Evolutionary conservation across 2,888 invertebrate genomes (phyloP), one percentile per base, ranked within the genome.

Genomic region (Tuberolachnus salignus): DNA sequence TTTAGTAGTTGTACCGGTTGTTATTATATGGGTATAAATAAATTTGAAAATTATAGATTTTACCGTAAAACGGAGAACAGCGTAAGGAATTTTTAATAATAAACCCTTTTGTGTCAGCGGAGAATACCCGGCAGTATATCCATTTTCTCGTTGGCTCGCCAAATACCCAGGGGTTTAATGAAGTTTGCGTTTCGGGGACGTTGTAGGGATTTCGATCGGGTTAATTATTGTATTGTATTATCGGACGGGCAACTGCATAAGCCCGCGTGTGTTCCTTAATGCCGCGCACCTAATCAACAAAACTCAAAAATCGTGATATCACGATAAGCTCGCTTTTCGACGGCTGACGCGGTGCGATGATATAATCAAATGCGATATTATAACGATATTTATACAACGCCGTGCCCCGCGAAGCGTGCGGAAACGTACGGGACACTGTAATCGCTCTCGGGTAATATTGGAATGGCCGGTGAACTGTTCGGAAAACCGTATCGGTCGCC

Each of bases 181-280:
- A 78, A 69, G 57, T 78, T 67, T 57, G 6, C 49, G 42, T 57
- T 34, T 49, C 46, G 16, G 55, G 26, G 19, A 75, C n/a, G 23
- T 57, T 57, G 55, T 49, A 78, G 67, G 67, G 57, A 78, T 78
- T 67, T 57, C 49, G 57, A 78, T 67, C 57, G 21, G 57, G 75
- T 78, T 67, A 78, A 57, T 78, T 78, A 78, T 49, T 67, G 49
- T 66, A 59, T 67, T 19, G 49, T 69, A 49, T 34, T 34, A 34
- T 78, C 49, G 57, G 57, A 78, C 75, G 59, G 66, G 44, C 53
- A 57, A 34, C 75, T 78, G 6, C 6, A 34, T 34, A 78, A 78
- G 57, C 67, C n/a, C 8, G 21, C 51, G 42, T 73, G 21, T 63
- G 42, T 73, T 46, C 51, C 73, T 63, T 63, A 42, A 63, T 63